phyloP scores from a whole-genome alignment of 2,888 invertebrate species.

The Pomacea canaliculata region DNA sequence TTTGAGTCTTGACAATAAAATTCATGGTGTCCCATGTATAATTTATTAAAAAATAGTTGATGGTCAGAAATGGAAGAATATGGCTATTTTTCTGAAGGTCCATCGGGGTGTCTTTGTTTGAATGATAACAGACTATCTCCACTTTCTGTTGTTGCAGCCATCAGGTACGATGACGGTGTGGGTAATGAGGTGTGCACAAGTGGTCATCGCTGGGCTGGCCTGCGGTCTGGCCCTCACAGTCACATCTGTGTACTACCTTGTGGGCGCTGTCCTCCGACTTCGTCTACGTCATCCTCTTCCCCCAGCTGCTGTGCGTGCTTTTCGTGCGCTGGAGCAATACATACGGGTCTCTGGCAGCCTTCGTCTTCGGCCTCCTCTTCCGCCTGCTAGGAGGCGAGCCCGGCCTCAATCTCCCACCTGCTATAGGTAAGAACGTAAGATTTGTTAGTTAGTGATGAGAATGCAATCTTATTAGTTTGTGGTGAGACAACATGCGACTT shows the following conservation, averaged over 20 bases:
- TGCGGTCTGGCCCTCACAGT: constrained; percentile 95
- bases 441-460: no score
- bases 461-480: no score
- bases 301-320: constrained; percentile 96
- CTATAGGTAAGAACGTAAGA: constrained; percentile 2
- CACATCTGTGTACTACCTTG: constrained; percentile 95
- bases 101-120: no score
- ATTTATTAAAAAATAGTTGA: no score
- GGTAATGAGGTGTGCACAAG: constrained; percentile 88
- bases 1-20: no score
- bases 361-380: constrained; percentile 46
- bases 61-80: no score
- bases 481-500: no score
- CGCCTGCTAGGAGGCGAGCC: constrained; percentile 32
- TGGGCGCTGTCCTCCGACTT: constrained; percentile 99
- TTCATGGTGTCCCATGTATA: no score
- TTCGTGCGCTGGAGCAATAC: constrained; percentile 96
- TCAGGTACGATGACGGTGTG: constrained; percentile 93
- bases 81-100: no score
- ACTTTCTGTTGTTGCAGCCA: constrained; percentile 74
- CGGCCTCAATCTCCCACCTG: constrained; percentile 21
- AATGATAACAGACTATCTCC: no score
- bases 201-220: constrained; percentile 81
- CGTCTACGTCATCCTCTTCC: constrained; percentile 97
- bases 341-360: constrained; percentile 85